phyloP scores from a whole-genome alignment of 2,113 vertebrate genomes.

The Fregetta grallaria region DNA sequence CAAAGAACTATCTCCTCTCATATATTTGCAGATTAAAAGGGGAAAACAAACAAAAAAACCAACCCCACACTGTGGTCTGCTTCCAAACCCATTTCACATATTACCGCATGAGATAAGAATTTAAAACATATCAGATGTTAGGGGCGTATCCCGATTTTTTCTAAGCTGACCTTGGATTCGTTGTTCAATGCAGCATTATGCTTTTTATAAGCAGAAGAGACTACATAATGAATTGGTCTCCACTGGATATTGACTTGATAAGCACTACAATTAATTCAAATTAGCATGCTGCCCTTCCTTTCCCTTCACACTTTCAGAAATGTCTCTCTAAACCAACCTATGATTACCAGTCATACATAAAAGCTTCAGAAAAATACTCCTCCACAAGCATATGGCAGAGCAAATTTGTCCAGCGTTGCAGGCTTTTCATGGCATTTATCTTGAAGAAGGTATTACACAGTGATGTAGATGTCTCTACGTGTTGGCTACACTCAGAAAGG shows the following conservation, averaged over 20 bases:
- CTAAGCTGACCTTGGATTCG: not conserved
- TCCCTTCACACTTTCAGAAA: conserved; percentile 61
- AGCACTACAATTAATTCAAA: conserved; percentile 57
- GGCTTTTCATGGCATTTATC: conserved; percentile 38
- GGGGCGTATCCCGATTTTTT: not conserved
- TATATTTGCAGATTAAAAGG: not conserved
- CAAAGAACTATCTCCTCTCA: not conserved
- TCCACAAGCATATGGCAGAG: conserved; percentile 65
- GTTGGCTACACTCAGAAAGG: not conserved
- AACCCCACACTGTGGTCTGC: not conserved
- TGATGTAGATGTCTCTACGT: fast-evolving
- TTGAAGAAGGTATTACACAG: not conserved
- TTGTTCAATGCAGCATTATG: not conserved
- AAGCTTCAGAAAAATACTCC: conserved; percentile 65
- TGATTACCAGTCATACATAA: conserved; percentile 58
- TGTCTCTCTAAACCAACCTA: conserved; percentile 55
- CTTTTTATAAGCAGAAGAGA: not conserved
- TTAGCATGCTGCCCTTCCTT: conserved; percentile 46
- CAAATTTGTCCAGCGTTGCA: not conserved
- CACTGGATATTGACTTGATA: conserved; percentile 25
- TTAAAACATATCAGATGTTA: not conserved
- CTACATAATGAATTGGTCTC: not conserved
- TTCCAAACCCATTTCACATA: not conserved
- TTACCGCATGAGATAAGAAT: not conserved
- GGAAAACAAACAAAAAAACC: not conserved